phyloP scores from a whole-genome alignment of 2,888 invertebrate species.

The Pollenia labialis region DNA sequence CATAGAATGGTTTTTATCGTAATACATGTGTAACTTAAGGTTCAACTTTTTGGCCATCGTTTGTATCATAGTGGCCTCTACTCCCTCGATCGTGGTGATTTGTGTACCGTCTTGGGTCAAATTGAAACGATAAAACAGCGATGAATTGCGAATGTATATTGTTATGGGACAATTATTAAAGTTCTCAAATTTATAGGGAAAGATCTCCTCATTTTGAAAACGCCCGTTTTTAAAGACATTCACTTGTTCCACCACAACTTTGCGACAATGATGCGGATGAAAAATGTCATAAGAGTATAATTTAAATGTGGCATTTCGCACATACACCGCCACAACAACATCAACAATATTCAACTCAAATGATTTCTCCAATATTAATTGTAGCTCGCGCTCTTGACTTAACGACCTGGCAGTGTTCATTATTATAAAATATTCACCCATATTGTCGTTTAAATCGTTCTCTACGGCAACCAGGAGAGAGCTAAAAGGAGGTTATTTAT shows the following conservation, averaged over 20 bases:
- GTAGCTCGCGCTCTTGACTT: background rate
- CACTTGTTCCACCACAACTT: slow-evolving; percentile 39
- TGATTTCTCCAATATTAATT: slow-evolving; percentile 55
- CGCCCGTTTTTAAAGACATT: slow-evolving; percentile 58
- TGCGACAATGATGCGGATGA: slow-evolving; percentile 44
- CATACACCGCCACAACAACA: slow-evolving; percentile 52
- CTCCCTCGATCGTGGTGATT: slow-evolving; percentile 32
- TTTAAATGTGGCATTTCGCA: background rate
- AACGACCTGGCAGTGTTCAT: slow-evolving; percentile 37
- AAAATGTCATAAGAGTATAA: slow-evolving; percentile 59
- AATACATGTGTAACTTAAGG: slow-evolving; percentile 30
- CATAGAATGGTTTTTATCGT: background rate
- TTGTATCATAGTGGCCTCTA: slow-evolving; percentile 58
- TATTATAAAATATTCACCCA: slow-evolving; percentile 57
- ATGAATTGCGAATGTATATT: slow-evolving; percentile 36
- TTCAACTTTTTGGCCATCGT: slow-evolving; percentile 59
- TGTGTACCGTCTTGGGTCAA: slow-evolving; percentile 43
- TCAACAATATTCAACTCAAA: slow-evolving; percentile 60
- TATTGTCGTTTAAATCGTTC: background rate
- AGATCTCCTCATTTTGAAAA: slow-evolving; percentile 40
- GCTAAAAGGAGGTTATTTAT: slow-evolving; percentile 4
- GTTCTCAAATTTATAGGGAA: slow-evolving; percentile 60
- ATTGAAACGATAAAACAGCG: slow-evolving; percentile 52
- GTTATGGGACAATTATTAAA: slow-evolving; percentile 60
- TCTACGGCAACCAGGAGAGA: slow-evolving; percentile 25